Evolutionary conservation across 2,888 invertebrate species (phyloP).

Genomic region (Ophion ventricosus): DNA sequence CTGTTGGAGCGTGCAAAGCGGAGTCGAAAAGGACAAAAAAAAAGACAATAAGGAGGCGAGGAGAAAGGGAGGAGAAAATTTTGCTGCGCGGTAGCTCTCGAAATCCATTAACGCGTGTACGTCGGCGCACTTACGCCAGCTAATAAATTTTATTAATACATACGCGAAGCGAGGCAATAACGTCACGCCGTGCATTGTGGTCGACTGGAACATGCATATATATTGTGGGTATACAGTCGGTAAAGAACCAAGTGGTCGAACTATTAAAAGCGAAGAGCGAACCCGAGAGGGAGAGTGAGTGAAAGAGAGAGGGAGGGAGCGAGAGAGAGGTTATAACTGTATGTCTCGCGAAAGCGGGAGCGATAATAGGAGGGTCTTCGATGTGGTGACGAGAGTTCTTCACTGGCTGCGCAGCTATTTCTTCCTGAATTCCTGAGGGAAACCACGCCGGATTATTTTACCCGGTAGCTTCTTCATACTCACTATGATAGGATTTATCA

Average conservation of each 20-base stretch:
- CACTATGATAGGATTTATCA: neutral
- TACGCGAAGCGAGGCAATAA: conserved; percentile 77
- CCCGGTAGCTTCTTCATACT: conserved; percentile 34
- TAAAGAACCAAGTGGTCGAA: conserved; percentile 66
- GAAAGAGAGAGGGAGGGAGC: conserved; percentile 54
- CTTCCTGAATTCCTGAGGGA: conserved; percentile 75
- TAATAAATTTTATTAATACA: conserved; percentile 82
- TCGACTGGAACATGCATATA: conserved; percentile 48
- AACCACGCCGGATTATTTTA: conserved; percentile 36
- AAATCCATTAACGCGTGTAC: conserved; percentile 80
- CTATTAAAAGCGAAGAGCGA: conserved; percentile 72
- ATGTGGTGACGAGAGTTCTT: conserved; percentile 69
- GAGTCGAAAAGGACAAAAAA: conserved; percentile 1
- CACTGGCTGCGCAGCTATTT: conserved; percentile 62
- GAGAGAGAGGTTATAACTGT: conserved; percentile 17
- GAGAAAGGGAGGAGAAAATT: conserved; percentile 51
- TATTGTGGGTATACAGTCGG: conserved; percentile 47
- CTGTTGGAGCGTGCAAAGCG: conserved; percentile 30
- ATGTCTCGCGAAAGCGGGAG: conserved; percentile 60
- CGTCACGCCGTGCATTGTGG: conserved; percentile 73
- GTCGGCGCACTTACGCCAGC: conserved; percentile 74
- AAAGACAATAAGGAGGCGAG: conserved; percentile 22
- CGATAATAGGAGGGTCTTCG: conserved; percentile 74
- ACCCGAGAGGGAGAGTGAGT: conserved; percentile 54
- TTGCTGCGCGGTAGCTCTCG: conserved; percentile 65